phyloP scores from a whole-genome alignment of 2,113 vertebrate species.

The Ondatra zibethicus region DNA sequence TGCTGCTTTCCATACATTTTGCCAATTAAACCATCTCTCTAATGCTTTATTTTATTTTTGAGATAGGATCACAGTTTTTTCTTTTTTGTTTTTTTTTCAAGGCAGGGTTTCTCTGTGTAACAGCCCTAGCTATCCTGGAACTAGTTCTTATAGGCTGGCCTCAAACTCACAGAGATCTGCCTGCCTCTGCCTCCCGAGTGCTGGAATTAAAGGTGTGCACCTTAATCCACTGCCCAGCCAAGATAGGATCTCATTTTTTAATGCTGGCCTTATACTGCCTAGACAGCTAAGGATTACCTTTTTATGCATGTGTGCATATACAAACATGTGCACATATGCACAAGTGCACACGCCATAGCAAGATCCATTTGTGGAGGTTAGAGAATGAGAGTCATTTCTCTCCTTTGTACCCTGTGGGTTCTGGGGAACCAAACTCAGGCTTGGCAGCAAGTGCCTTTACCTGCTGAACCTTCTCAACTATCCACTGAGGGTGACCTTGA shows the following conservation, averaged over 20 bases:
- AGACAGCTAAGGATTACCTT: neutral
- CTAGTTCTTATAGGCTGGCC: too few species aligned
- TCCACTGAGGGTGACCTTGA: neutral
- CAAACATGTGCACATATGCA: neutral
- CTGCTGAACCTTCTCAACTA: too few species aligned
- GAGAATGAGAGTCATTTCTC: neutral
- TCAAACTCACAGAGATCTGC: too few species aligned
- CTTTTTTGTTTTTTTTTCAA: too few species aligned
- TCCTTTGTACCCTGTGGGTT: neutral
- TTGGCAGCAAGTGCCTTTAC: neutral
- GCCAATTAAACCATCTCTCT: neutral
- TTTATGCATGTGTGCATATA: neutral
- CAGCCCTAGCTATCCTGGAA: too few species aligned
- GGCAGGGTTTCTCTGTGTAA: too few species aligned
- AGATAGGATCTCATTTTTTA: neutral
- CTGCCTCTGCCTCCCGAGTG: too few species aligned
- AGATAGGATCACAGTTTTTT: neutral
- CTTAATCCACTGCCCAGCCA: too few species aligned
- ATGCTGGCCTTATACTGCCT: neutral
- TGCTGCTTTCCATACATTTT: neutral
- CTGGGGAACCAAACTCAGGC: neutral
- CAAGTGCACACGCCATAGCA: neutral
- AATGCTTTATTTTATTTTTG: neutral
- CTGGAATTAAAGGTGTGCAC: too few species aligned
- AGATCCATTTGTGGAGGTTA: neutral